phyloP scores from a whole-genome alignment of 2,797 vertebrate genomes.

The Brachymystax lenok region DNA sequence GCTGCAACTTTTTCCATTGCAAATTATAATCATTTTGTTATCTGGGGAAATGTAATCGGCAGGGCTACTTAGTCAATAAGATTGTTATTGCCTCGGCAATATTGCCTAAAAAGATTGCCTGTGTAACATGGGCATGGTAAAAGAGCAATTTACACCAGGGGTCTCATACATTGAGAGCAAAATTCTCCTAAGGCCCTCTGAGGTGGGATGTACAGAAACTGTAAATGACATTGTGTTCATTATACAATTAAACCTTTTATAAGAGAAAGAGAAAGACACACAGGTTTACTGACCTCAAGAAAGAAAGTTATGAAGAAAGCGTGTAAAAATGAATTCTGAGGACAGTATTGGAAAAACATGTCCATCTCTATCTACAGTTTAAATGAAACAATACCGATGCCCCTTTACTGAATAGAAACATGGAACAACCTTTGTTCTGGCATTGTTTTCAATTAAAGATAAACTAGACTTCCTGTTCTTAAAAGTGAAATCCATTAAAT shows the following conservation, averaged over 20 bases:
- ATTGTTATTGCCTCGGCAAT: too few relatives aligned
- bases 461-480: not conserved
- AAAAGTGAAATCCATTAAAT: not conserved
- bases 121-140: too few relatives aligned
- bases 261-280: not conserved
- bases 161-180: not conserved
- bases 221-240: not conserved
- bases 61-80: too few relatives aligned
- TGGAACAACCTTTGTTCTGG: not conserved
- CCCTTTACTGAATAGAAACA: not conserved
- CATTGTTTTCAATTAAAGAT: not conserved
- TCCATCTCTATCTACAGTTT: conserved; percentile 2
- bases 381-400: not conserved
- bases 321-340: conserved; percentile 11
- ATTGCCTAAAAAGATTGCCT: too few relatives aligned
- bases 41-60: too few relatives aligned
- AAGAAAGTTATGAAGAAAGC: conserved; percentile 4
- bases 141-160: too few relatives aligned
- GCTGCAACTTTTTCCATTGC: too few relatives aligned
- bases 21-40: too few relatives aligned
- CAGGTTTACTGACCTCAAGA: conserved; percentile 8
- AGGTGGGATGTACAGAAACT: not conserved
- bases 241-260: not conserved
- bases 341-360: not conserved
- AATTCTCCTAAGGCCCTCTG: not conserved